Evolutionary conservation across 2,113 vertebrate genomes (phyloP).

Genomic region (Cheirogaleus medius): DNA sequence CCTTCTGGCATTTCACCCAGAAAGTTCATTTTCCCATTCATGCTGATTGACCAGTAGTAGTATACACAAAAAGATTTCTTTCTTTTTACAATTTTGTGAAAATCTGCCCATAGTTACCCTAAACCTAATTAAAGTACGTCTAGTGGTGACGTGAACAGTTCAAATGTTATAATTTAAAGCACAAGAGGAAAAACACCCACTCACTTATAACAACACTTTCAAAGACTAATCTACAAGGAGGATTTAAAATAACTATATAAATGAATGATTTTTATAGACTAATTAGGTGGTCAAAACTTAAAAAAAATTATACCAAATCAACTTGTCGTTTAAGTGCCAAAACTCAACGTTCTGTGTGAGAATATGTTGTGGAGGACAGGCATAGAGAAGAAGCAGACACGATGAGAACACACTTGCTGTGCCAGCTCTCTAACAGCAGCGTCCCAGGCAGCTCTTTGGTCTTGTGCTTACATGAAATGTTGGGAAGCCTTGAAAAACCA

Average conservation of each 20-base stretch:
- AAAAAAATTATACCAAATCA: background rate
- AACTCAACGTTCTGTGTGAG: background rate
- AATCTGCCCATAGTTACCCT: background rate
- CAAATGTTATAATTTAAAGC: constrained; percentile 71
- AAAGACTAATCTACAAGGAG: background rate
- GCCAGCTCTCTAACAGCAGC: background rate
- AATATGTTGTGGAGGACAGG: background rate
- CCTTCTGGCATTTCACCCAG: background rate
- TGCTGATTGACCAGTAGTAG: background rate
- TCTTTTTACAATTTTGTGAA: background rate
- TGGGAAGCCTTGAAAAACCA: constrained; percentile 34
- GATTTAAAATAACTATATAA: constrained; percentile 19
- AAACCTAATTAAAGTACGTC: background rate
- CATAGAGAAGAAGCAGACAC: background rate
- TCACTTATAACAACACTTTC: constrained; percentile 37
- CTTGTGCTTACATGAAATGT: constrained; percentile 57
- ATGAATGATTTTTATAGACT: constrained; percentile 22
- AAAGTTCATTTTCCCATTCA: background rate
- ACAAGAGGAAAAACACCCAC: constrained; percentile 33
- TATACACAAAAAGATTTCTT: background rate
- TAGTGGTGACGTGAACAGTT: constrained; percentile 67
- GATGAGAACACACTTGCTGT: background rate
- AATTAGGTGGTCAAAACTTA: constrained; percentile 51
- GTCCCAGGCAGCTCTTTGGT: constrained; percentile 50
- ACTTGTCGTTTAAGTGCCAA: background rate